Evolutionary conservation across 2,113 vertebrate species (phyloP).

Genomic region (Myanophis thanlyinensis): DNA sequence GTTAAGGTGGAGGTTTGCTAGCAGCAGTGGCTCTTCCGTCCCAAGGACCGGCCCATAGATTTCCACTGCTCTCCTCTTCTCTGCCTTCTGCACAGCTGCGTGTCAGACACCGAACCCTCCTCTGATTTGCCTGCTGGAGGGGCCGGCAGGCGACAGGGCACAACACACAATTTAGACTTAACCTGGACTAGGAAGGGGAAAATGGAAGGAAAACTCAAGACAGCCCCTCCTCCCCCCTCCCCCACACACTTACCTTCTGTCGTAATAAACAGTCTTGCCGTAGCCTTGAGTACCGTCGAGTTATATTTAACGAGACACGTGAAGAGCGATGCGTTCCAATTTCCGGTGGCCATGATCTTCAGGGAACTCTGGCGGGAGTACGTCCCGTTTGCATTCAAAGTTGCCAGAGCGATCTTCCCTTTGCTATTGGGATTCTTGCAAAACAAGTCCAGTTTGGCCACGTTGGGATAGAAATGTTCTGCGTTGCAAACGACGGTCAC

Average conservation of each 20-base stretch:
- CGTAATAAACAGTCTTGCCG: too few relatives aligned
- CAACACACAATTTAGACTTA: not conserved
- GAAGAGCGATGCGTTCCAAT: constrained; percentile 34
- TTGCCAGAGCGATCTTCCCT: rapidly evolving
- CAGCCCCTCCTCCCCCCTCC: not conserved
- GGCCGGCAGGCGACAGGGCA: too few relatives aligned
- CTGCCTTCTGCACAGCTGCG: too few relatives aligned
- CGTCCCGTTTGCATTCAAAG: rapidly evolving
- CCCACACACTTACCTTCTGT: not conserved
- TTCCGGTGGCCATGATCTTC: constrained; percentile 5
- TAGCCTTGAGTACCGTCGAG: rapidly evolving
- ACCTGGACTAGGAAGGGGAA: not conserved
- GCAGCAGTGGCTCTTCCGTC: too few relatives aligned
- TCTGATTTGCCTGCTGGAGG: too few relatives aligned
- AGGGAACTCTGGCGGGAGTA: constrained; percentile 5
- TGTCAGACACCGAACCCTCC: too few relatives aligned
- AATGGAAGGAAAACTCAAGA: not conserved
- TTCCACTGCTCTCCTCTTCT: too few relatives aligned
- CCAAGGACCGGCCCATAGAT: too few relatives aligned
- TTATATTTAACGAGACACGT: constrained; percentile 62
- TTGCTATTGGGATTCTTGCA: not conserved
- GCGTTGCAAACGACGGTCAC: constrained; percentile 30
- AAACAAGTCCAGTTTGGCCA: not conserved
- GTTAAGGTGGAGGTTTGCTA: too few relatives aligned
- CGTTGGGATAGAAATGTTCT: constrained; percentile 27